phyloP scores from a whole-genome alignment of 2,888 invertebrate species.

The Leucozona laternaria region DNA sequence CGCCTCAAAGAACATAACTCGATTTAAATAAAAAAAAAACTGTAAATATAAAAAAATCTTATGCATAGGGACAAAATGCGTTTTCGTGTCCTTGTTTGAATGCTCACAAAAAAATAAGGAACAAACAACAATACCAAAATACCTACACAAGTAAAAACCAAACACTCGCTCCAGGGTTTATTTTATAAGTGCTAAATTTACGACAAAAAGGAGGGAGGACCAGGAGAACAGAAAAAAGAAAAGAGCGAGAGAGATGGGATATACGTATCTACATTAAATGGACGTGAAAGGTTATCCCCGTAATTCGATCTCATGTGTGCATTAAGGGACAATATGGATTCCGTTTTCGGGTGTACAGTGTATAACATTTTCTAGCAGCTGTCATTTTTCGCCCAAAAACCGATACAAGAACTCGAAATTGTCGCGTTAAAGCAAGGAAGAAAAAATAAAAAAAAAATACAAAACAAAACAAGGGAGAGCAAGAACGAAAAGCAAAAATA shows the following conservation, averaged over 20 bases:
- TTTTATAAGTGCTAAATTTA: slow-evolving; percentile 39
- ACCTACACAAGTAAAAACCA: slow-evolving; percentile 44
- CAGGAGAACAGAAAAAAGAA: slow-evolving; percentile 15
- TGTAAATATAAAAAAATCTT: slow-evolving; percentile 41
- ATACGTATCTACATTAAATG: slow-evolving; percentile 16
- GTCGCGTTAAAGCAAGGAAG: not conserved
- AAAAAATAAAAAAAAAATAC: slow-evolving; percentile 1
- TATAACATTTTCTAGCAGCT: slow-evolving; percentile 60
- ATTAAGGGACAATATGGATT: slow-evolving; percentile 73
- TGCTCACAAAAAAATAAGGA: slow-evolving; percentile 18
- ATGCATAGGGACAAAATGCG: slow-evolving; percentile 54
- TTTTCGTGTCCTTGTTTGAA: slow-evolving; percentile 49
- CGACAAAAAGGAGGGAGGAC: slow-evolving; percentile 27
- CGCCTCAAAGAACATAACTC: slow-evolving; percentile 55
- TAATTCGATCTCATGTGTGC: slow-evolving; percentile 72
- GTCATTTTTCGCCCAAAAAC: slow-evolving; percentile 64
- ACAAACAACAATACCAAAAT: slow-evolving; percentile 21
- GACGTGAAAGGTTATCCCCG: slow-evolving; percentile 65
- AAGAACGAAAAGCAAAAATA: slow-evolving; percentile 22
- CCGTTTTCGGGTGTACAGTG: slow-evolving; percentile 59
- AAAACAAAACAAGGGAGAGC: slow-evolving; percentile 32
- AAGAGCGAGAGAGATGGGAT: slow-evolving; percentile 41
- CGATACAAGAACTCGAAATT: slow-evolving; percentile 59
- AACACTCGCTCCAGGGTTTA: slow-evolving; percentile 21
- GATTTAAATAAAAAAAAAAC: slow-evolving; percentile 17